Evolutionary conservation across 1,140 invertebrate species (phyloP).

Genomic region (Megalonaias nervosa): DNA sequence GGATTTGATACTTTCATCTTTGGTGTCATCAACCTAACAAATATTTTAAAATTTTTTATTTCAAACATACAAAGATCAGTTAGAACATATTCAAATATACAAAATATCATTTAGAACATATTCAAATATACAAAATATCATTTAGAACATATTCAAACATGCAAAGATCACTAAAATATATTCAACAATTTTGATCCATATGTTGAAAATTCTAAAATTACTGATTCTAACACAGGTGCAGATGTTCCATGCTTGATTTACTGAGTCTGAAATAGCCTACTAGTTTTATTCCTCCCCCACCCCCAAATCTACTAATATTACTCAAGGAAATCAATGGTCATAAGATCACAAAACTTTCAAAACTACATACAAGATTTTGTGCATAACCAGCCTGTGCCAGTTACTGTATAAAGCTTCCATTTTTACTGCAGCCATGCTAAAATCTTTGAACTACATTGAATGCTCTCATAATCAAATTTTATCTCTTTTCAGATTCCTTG

Average conservation of each 20-base stretch:
- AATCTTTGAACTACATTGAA: too few species aligned
- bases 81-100: background rate
- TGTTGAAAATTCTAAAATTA: slow-evolving; percentile 1
- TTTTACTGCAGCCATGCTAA: too few species aligned
- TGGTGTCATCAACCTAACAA: slow-evolving; percentile 85
- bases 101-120: background rate
- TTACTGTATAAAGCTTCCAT: too few species aligned
- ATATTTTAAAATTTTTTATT: background rate
- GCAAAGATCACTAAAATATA: background rate
- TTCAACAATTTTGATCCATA: background rate
- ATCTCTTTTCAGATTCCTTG: too few species aligned
- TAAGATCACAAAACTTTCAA: too few species aligned
- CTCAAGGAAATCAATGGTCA: too few species aligned
- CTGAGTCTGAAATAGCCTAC: too few species aligned
- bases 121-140: slow-evolving; percentile 5
- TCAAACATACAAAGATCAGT: slow-evolving; percentile 1
- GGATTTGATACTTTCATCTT: slow-evolving; percentile 86
- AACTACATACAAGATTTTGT: too few species aligned
- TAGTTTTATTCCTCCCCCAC: too few species aligned
- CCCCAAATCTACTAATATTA: too few species aligned
- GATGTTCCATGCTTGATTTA: background rate
- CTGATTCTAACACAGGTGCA: background rate
- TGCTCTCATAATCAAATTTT: too few species aligned
- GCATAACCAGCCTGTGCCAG: too few species aligned
- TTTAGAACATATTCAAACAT: background rate